These are phyloP conservation scores for Anarrhichthys ocellatus DNA, from an alignment of 2,113 vertebrate species.

Conservation along the genomic window DNA sequence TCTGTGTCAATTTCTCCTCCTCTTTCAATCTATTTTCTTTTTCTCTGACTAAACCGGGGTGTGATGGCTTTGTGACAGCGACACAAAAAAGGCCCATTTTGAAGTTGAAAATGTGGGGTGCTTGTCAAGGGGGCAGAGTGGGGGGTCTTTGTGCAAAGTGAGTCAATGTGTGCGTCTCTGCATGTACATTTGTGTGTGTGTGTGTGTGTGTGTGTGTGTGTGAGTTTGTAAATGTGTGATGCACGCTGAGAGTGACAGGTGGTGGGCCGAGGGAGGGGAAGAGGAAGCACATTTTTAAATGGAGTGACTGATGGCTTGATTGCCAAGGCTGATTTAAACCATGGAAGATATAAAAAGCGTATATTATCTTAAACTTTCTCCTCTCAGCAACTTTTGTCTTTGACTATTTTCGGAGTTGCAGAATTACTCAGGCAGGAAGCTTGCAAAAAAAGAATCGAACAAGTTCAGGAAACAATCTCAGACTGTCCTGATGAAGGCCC, in stretches of 20 bases:
- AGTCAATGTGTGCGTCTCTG: constrained; percentile 25
- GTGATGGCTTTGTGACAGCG: constrained; percentile 75
- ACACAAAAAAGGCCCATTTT: constrained; percentile 61
- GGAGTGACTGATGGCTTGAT: constrained; percentile 66
- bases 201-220: constrained; percentile 10
- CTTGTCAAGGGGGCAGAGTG: constrained; percentile 55
- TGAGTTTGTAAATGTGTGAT: constrained; percentile 35
- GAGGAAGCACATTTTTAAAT: constrained; percentile 46
- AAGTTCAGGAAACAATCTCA: neutral
- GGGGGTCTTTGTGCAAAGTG: constrained; percentile 58
- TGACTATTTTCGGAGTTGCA: constrained; percentile 10
- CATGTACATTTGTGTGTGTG: constrained; percentile 2
- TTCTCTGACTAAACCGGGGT: constrained; percentile 64
- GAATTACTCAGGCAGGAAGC: neutral
- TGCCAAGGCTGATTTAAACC: constrained; percentile 43
- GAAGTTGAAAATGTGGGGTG: constrained; percentile 70
- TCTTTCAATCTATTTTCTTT: constrained; percentile 64
- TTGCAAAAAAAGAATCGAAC: neutral
- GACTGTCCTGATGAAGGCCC: neutral
- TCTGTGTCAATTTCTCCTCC: constrained; percentile 64
- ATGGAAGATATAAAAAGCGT: constrained; percentile 34
- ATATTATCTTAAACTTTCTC: constrained; percentile 40
- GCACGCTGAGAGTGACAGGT: constrained; percentile 65
- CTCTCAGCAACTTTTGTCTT: constrained; percentile 16
- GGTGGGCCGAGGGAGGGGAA: constrained; percentile 62